A percentile compares a stretch with the other conserved stretches of the same genome.
These are phyloP conservation scores for Melikaiella ostensackeni DNA, from an alignment of 2,888 invertebrate species.

Conservation along the genomic window DNA sequence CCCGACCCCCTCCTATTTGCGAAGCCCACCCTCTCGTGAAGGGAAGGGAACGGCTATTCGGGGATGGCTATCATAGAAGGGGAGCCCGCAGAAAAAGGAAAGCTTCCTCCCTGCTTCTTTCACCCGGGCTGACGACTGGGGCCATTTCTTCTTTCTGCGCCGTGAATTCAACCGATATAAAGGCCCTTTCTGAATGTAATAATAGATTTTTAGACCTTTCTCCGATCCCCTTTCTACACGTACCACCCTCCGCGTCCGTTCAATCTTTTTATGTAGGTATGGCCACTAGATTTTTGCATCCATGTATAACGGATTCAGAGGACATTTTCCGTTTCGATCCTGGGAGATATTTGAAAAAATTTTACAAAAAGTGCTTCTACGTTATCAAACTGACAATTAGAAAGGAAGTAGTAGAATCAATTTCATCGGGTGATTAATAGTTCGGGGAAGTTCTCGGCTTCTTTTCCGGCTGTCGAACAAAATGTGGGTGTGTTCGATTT, in stretches of 20 bases:
- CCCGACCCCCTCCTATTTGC: slow-evolving; percentile 51
- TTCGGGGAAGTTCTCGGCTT: slow-evolving; percentile 44
- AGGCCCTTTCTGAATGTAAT: slow-evolving; percentile 54
- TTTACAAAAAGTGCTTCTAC: neutral
- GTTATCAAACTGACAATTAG: slow-evolving; percentile 4
- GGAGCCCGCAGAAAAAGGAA: slow-evolving; percentile 59
- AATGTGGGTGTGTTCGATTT: neutral
- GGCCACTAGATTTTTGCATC: neutral
- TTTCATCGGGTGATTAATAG: slow-evolving; percentile 51
- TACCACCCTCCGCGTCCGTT: slow-evolving; percentile 79
- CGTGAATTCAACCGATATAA: slow-evolving; percentile 49
- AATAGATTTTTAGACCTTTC: slow-evolving; percentile 53
- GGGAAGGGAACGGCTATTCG: slow-evolving; percentile 59
- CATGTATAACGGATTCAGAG: neutral
- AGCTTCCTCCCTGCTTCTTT: slow-evolving; percentile 55
- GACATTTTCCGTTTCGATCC: neutral
- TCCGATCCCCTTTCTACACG: slow-evolving; percentile 41
- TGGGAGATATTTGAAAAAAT: neutral
- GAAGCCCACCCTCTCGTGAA: slow-evolving; percentile 56
- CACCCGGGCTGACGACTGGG: slow-evolving; percentile 48
- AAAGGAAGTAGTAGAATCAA: slow-evolving; percentile 48
- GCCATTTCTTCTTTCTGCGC: slow-evolving; percentile 60
- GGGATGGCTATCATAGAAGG: slow-evolving; percentile 60
- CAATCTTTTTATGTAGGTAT: slow-evolving; percentile 63
- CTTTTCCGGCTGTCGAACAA: slow-evolving; percentile 32